phyloP scores from a whole-genome alignment of 2,113 vertebrate genomes.

The Hipposideros armiger region DNA sequence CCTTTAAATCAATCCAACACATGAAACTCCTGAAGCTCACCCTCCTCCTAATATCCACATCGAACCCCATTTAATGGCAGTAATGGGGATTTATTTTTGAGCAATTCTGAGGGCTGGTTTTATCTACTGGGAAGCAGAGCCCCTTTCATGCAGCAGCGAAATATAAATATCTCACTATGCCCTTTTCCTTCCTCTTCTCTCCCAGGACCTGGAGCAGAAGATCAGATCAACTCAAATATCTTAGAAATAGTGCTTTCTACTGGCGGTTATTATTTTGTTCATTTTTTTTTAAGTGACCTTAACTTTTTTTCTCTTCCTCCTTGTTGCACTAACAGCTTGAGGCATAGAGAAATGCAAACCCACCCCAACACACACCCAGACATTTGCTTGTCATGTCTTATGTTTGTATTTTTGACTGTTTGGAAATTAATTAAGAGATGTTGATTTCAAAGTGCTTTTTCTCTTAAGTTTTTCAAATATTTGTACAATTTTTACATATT shows the following conservation, averaged over 20 bases:
- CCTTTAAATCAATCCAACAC: constrained; percentile 11
- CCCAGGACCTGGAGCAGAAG: neutral
- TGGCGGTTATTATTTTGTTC: constrained; percentile 48
- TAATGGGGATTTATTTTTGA: constrained; percentile 42
- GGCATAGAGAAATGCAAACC: constrained; percentile 45
- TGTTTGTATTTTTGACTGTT: constrained; percentile 76
- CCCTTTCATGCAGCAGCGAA: neutral
- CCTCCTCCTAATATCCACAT: neutral
- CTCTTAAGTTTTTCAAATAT: constrained; percentile 85
- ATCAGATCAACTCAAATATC: constrained; percentile 56
- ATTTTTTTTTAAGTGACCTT: constrained; percentile 68
- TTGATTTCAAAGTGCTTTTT: constrained; percentile 85
- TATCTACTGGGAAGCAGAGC: constrained; percentile 38
- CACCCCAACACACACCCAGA: neutral
- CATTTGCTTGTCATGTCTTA: constrained; percentile 65
- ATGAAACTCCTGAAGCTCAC: neutral
- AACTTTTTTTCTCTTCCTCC: neutral
- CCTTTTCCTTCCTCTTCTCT: neutral
- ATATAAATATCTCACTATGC: neutral
- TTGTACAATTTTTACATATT: constrained; percentile 84
- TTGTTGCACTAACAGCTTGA: constrained; percentile 58
- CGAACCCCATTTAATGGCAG: constrained; percentile 41
- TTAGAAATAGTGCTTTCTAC: constrained; percentile 61
- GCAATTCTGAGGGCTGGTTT: constrained; percentile 52
- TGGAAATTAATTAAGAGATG: constrained; percentile 89